phyloP scores from a whole-genome alignment of 64 coral and sea anemone species.

The Acropora tenuis region DNA sequence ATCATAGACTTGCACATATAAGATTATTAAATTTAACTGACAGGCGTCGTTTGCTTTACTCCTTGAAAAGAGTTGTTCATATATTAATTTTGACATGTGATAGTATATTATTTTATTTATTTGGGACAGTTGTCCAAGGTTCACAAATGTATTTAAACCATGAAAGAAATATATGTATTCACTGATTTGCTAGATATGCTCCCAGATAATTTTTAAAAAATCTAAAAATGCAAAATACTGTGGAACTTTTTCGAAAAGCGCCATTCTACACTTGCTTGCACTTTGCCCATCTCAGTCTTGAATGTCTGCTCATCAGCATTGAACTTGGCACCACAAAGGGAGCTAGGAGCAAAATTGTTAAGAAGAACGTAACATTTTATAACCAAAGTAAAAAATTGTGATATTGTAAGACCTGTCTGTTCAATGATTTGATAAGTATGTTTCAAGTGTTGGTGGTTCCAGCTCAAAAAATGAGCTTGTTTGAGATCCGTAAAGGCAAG shows the following conservation, averaged over 20 bases:
- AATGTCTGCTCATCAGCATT: conserved; percentile 11
- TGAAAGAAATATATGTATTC: not conserved
- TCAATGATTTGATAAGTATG: conserved; percentile 32
- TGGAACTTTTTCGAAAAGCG: not conserved
- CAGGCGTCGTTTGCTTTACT: not conserved
- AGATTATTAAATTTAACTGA: too few species aligned
- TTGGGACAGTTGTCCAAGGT: not conserved
- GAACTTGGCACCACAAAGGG: conserved; percentile 19
- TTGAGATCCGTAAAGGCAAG: conserved; percentile 51
- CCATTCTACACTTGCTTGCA: not conserved
- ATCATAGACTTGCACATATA: not conserved
- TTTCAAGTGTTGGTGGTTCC: conserved; percentile 26
- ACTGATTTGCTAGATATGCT: conserved; percentile 1
- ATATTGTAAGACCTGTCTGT: not conserved
- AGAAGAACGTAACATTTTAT: not conserved
- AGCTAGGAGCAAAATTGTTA: conserved; percentile 8
- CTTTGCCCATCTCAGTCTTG: not conserved
- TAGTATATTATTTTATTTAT: conserved; percentile 5
- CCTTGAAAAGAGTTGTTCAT: conserved; percentile 6
- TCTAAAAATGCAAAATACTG: conserved; percentile 9
- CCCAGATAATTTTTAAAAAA: not conserved
- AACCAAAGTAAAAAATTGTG: not conserved
- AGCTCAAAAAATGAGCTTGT: conserved; percentile 32
- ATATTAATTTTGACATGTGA: conserved; percentile 7
- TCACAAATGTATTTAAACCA: not conserved